Evolutionary conservation across 2,113 vertebrate genomes (phyloP), one percentile per base, ranked within the genome.

Genomic region (Planiliza haematocheilus): DNA sequence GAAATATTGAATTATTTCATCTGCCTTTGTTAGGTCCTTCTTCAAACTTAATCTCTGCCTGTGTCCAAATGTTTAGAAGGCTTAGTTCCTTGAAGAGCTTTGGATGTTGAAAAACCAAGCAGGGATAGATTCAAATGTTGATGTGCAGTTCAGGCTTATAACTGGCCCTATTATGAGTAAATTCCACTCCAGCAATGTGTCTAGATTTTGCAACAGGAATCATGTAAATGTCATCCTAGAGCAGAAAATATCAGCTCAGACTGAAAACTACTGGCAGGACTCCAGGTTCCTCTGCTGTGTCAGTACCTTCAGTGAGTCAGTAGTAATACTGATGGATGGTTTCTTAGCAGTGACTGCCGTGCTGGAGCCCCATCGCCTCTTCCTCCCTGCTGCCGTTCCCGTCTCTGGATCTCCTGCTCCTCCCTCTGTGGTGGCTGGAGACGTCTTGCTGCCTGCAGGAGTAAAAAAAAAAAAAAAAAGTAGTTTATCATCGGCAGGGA

Each of bases 311-410:
- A 97, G 93, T 1, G 96, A 97, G 12, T 97, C 96, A 0, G 96
- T 97, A 83, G 96, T 97, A 88, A 97, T 97, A 87, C 95, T 97
- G 91, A 97, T 97, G 17, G 96, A 97, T 0, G 96, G 96, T 70
- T 96, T 97, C 94, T 97, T 97, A 69, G 95, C 92, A 1, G 95
- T 97, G 56, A 95, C 90, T 1, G 95, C 94, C 0, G 96, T 96
- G 89, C 96, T 97, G 83, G 96, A 95, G 36, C 96, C 96, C 96
- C 96, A 97, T 48, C 96, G 93, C 65, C 96, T 93, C 79, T 97
- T 96, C 73, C 96, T 94, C 37, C 93, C 94, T 1, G 94, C 94
- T 34, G 91, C 94, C 1, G 86, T 89, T 30, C 90, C 94, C 3
- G 94, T 82, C 37, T 93, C 94, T 2, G 94, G 0, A 0, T 92